Conservation (phyloP, 2,113 vertebrate genomes). For the Cygnus buccinator region DNA sequence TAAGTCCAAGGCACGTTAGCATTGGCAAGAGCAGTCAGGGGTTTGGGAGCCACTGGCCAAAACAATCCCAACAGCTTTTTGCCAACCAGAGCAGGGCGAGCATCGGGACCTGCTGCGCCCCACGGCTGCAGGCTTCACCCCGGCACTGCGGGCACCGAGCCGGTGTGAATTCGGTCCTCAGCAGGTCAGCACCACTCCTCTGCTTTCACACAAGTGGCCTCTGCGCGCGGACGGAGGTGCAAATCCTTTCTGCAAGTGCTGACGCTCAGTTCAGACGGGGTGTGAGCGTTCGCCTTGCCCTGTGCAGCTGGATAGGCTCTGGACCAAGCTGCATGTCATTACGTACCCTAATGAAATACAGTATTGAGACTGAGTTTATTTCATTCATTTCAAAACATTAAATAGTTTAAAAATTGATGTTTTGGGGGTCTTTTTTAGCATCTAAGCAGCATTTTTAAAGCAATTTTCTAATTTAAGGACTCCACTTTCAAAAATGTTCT, state of each 20-base stretch:
- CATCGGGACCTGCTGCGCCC: background rate
- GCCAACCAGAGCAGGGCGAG: background rate
- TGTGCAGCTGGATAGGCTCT: background rate
- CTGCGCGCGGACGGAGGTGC: no score
- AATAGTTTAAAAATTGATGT: background rate
- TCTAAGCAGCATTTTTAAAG: background rate
- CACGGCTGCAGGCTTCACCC: background rate
- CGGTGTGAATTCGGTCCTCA: background rate
- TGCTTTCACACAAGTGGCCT: background rate
- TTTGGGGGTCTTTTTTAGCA: background rate
- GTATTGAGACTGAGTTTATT: background rate
- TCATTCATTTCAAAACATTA: background rate
- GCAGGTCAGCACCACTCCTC: background rate
- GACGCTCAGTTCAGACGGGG: background rate
- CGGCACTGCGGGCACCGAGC: fast-evolving
- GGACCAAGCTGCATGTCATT: background rate
- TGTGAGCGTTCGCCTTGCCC: fast-evolving
- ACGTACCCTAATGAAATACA: background rate
- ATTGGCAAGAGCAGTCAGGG: background rate
- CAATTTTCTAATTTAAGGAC: background rate
- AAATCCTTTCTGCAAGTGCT: background rate
- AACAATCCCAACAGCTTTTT: background rate
- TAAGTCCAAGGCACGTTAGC: background rate
- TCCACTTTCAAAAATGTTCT: background rate
- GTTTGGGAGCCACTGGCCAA: background rate